Base-by-base conservation (phyloP, 1,140 invertebrate genomes). In the Diabrotica virgifera region DNA sequence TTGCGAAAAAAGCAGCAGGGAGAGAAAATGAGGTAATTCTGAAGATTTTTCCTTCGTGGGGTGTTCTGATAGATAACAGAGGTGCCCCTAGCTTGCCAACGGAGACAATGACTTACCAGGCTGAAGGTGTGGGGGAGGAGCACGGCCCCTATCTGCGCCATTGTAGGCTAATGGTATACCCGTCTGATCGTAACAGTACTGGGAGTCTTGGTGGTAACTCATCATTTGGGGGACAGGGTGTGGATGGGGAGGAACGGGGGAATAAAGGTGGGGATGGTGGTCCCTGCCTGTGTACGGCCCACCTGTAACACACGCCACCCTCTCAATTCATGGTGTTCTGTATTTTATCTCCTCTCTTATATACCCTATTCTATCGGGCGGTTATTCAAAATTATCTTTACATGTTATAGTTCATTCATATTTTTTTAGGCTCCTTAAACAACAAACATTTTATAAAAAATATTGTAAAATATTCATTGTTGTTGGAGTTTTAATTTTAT, bases 181-280 rank as follows among this genome's bases (percentile, higher is more conserved):
- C 77, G 81, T 80, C 78, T 84, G 82, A 81, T 85, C 84, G 76
- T 85, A 85, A 83, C 83, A 85, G 80, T 84, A 83, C 79, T 81
- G 82, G 75, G 77, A 79, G 75, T 81, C 81, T 77, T 80, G 80
- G 77, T 84, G 83, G 79, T 83, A 79, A 80, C 83, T 81, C 73
- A 80, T 79, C 70, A 79, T 77, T 72, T 65, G 63, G 40, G 65
- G 62, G 54, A 69, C 72, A 58, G 40, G 79, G 76, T 69, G 78
- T 64, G 78, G 72, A 77, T 69, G 78, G 64, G 78, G 72, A 60
- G 78, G 76, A 59, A 73, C 66, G 38, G 72, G 60, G 53, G 76
- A 71, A 70, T 80, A 78, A 63, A 81, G 74, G 65, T 80, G 76
- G 55, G 82, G 80, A 72, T 82, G 80, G 76, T 83, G 82, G 70